phyloP scores from a whole-genome alignment of 2,888 invertebrate genomes.

The Nemurella pictetii region DNA sequence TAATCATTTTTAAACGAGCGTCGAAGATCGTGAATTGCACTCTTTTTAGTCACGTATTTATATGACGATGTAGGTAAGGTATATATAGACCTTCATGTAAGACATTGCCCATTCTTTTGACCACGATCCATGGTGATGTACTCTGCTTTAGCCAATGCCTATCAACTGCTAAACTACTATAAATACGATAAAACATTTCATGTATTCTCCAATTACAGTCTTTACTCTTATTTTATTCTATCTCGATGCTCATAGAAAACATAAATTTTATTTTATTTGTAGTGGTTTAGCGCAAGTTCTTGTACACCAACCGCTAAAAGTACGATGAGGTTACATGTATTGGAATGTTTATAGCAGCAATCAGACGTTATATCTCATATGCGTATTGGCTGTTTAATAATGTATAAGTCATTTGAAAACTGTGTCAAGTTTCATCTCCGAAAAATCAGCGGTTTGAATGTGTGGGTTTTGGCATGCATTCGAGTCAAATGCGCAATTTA shows the following conservation, averaged over 20 bases:
- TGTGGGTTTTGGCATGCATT: too few relatives aligned
- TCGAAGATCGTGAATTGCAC: neutral
- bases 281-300: neutral
- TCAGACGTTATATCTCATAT: neutral
- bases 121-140: neutral
- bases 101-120: neutral
- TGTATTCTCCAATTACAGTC: neutral
- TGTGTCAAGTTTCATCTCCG: neutral
- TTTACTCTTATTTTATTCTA: neutral
- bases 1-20: conserved; percentile 9
- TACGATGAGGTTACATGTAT: neutral
- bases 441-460: too few relatives aligned
- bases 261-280: neutral
- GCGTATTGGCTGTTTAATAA: neutral
- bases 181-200: neutral
- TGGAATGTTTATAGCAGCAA: neutral
- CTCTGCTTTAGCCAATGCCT: neutral
- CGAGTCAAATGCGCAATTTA: too few relatives aligned
- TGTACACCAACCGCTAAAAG: too few relatives aligned
- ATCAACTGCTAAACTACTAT: neutral
- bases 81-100: neutral
- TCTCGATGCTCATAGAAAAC: neutral
- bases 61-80: neutral
- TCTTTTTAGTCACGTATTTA: neutral
- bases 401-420: neutral